Conservation (phyloP, 2,113 vertebrate genomes). For the Beaufortia kweichowensis region DNA sequence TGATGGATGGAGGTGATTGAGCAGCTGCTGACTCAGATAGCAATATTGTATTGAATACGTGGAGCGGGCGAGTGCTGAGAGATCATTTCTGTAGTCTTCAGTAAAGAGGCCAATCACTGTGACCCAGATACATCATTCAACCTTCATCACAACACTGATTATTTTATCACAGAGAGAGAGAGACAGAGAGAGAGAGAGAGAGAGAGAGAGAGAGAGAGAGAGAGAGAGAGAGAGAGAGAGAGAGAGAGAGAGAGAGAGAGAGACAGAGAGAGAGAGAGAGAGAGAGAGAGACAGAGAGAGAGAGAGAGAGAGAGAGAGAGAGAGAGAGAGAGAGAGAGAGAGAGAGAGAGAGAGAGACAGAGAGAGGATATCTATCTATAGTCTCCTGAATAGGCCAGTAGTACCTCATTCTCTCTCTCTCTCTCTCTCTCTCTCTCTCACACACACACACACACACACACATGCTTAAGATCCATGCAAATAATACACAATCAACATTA, state of each 20-base stretch:
- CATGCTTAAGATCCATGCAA: neutral
- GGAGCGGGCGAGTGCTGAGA: conserved; percentile 34
- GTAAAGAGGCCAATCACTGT: conserved; percentile 54
- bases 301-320: neutral
- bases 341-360: conserved; percentile 1
- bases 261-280: conserved; percentile 2
- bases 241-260: conserved; percentile 1
- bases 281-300: neutral
- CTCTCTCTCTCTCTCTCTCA: neutral
- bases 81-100: conserved; percentile 46
- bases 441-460: conserved; percentile 2
- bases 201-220: neutral
- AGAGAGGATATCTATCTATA: conserved; percentile 34
- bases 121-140: conserved; percentile 53
- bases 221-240: neutral
- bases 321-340: neutral
- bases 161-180: conserved; percentile 34
- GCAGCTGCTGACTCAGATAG: conserved; percentile 26
- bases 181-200: conserved; percentile 2
- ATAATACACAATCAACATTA: neutral
- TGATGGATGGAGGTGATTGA: neutral
- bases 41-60: neutral
- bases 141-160: conserved; percentile 48
- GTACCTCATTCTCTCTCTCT: neutral
- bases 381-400: conserved; percentile 36